Conservation (phyloP, 2,888 invertebrate species). For the Luperina nickerlii region DNA sequence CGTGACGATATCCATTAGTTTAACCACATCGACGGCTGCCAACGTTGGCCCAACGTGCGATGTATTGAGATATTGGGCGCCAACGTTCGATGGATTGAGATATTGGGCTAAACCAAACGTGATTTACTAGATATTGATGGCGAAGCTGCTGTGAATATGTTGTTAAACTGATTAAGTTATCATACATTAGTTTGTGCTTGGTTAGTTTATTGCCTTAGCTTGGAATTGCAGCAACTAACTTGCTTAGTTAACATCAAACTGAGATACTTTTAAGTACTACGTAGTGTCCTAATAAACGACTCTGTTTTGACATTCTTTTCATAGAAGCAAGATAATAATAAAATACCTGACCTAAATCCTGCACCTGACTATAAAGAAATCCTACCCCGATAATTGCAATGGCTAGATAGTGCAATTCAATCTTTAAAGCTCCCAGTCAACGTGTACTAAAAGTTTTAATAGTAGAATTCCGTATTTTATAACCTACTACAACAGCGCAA, state of each 20-base stretch:
- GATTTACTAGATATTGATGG: constrained; percentile 68
- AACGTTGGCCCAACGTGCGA: constrained; percentile 58
- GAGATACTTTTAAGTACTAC: neutral
- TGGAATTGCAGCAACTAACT: neutral
- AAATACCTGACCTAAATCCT: no score
- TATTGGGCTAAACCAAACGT: constrained; percentile 67
- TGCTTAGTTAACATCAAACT: neutral
- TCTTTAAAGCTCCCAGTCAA: neutral
- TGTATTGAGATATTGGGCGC: constrained; percentile 72
- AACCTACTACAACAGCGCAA: neutral
- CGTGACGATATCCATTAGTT: constrained; percentile 74
- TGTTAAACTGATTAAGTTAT: constrained; percentile 43
- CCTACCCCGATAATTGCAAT: neutral
- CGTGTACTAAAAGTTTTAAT: constrained; percentile 8
- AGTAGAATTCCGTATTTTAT: neutral
- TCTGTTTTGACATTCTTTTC: neutral
- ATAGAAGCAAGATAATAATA: neutral
- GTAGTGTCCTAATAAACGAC: neutral
- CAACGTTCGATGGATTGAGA: constrained; percentile 70
- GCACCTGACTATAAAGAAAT: neutral
- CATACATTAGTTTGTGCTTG: constrained; percentile 30
- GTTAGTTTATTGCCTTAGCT: neutral
- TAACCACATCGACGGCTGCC: constrained; percentile 43
- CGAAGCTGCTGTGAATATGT: constrained; percentile 41
- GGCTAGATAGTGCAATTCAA: neutral